A percentile compares a stretch with the other conserved stretches of the same genome.
Conservation (phyloP, 2,113 vertebrate species). For the Ciconia boyciana region DNA sequence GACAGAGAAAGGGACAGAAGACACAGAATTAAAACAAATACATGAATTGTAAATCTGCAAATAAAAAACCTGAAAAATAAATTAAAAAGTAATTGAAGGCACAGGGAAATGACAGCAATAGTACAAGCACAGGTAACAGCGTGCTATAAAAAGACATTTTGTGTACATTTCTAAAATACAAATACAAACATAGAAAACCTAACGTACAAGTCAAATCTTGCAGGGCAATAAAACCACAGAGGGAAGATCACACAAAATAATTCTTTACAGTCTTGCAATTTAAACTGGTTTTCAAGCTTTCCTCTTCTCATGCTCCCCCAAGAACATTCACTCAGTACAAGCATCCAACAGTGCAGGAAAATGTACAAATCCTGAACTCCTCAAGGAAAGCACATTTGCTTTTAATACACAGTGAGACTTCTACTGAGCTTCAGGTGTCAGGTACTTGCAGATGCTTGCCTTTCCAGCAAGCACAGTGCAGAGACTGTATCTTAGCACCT, state of each 20-base stretch:
- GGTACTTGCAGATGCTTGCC: neutral
- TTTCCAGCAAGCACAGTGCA: neutral
- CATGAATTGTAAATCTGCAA: neutral
- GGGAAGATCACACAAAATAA: neutral
- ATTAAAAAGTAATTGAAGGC: neutral
- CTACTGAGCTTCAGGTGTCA: neutral
- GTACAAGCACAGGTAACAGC: neutral
- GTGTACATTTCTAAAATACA: neutral
- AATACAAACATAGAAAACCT: neutral
- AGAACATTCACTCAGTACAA: neutral
- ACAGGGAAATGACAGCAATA: neutral
- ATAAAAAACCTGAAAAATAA: neutral
- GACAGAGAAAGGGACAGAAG: neutral
- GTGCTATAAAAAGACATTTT: neutral
- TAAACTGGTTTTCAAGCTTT: neutral
- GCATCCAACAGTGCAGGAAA: neutral
- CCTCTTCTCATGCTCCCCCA: neutral
- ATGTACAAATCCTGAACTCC: neutral
- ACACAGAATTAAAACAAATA: neutral
- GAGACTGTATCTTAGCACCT: neutral
- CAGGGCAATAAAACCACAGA: neutral
- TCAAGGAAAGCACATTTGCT: neutral
- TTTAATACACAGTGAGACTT: neutral
- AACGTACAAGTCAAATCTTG: neutral
- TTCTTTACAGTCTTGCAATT: neutral